These are phyloP conservation scores for Acanthochromis polyacanthus DNA, from an alignment of 2,113 vertebrate genomes.

Conservation along the genomic window DNA sequence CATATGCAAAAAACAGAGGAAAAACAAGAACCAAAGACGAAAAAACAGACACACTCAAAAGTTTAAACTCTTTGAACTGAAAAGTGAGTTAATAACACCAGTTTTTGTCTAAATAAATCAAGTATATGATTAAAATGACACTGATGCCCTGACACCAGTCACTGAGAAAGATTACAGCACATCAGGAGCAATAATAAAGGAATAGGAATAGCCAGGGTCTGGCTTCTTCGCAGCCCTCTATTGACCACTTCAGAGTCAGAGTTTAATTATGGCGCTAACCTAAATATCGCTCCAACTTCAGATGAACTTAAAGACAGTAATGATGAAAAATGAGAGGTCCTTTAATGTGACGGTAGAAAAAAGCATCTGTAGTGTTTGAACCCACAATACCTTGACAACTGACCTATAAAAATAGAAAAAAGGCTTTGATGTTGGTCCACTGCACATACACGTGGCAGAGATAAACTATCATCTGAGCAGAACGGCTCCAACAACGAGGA, in stretches of 20 bases:
- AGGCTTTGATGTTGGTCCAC: constrained; percentile 13
- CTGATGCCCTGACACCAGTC: background rate
- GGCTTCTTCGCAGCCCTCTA: background rate
- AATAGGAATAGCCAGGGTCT: background rate
- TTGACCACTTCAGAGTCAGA: background rate
- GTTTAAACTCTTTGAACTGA: background rate
- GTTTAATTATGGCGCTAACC: background rate
- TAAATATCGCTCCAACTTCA: background rate
- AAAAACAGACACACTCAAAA: background rate
- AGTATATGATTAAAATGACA: background rate
- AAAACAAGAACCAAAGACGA: constrained; percentile 16
- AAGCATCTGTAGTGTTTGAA: background rate
- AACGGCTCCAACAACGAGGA: constrained; percentile 12
- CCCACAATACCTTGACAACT: background rate
- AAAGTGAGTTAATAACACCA: background rate
- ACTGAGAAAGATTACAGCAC: background rate
- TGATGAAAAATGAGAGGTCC: background rate
- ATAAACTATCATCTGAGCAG: background rate
- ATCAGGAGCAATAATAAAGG: constrained; percentile 2
- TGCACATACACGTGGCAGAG: constrained; percentile 11
- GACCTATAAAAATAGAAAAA: constrained; percentile 55
- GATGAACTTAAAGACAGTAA: background rate
- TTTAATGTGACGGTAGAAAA: constrained; percentile 33
- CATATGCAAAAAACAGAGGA: constrained; percentile 58
- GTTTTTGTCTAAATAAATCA: constrained; percentile 12